Conservation (phyloP, 2,113 vertebrate species). For the Plecotus auritus region DNA sequence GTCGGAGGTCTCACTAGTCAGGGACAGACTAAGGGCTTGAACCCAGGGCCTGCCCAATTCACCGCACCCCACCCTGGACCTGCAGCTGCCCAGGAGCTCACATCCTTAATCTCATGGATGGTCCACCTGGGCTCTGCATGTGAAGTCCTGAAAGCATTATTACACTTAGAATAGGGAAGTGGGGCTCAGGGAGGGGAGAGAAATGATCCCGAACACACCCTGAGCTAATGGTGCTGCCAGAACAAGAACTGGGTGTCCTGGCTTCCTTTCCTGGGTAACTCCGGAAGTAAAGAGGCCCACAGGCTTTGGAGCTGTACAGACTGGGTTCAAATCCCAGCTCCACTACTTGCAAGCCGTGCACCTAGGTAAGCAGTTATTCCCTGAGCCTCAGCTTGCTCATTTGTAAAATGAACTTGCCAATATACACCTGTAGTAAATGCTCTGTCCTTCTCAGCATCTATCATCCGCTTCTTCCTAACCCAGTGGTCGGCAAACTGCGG, state of each 20-base stretch:
- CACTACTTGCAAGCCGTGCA: background rate
- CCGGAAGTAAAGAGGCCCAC: too few relatives aligned
- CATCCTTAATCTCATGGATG: background rate
- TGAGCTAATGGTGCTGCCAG: background rate
- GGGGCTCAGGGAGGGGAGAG: background rate
- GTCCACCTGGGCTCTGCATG: fast-evolving
- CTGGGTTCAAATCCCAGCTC: background rate
- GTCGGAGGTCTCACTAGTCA: background rate
- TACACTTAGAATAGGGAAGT: background rate
- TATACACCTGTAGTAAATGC: background rate
- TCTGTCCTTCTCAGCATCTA: background rate
- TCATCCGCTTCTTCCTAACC: background rate
- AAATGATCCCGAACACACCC: background rate
- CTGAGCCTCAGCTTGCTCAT: background rate
- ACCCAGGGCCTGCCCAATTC: background rate
- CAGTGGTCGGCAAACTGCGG: too few relatives aligned
- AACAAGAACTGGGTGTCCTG: background rate
- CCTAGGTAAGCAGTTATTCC: background rate
- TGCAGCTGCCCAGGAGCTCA: fast-evolving
- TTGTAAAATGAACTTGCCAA: background rate
- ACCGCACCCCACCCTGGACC: fast-evolving
- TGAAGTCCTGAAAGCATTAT: background rate
- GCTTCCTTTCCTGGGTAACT: background rate
- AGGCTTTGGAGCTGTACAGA: background rate
- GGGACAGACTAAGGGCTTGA: background rate